Percentiles rank a stretch among this genome's conserved stretches.
Conservation (phyloP, 2,797 vertebrate species). For the Syngnathus rostellatus region DNA sequence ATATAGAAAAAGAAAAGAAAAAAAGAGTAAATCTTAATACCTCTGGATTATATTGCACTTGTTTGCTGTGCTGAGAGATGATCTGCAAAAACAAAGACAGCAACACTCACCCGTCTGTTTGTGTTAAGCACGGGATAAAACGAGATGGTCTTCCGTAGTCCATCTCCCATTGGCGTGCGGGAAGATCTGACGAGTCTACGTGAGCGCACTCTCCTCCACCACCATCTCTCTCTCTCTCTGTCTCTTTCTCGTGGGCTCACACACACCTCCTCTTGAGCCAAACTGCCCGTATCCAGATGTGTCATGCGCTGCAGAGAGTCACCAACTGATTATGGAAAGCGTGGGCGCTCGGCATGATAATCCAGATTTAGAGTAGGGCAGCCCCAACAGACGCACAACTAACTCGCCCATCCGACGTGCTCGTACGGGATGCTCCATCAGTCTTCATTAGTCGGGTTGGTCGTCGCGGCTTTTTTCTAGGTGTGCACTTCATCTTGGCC, state of each 20-base stretch:
- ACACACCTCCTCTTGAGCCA: slow-evolving; percentile 19
- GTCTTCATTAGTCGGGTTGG: background rate
- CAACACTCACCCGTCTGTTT: slow-evolving; percentile 35
- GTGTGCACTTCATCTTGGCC: slow-evolving; percentile 40
- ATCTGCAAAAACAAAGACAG: background rate
- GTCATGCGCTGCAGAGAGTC: slow-evolving; percentile 54
- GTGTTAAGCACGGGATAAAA: slow-evolving; percentile 14
- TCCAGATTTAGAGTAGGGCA: slow-evolving; percentile 63
- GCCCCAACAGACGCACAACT: slow-evolving; percentile 37
- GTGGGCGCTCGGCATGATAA: slow-evolving; percentile 55
- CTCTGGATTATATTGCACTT: background rate
- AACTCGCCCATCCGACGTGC: slow-evolving; percentile 4
- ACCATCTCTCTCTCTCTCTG: slow-evolving; percentile 3
- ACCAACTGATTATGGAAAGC: slow-evolving; percentile 61
- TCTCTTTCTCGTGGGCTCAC: slow-evolving; percentile 8
- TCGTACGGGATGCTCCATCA: background rate
- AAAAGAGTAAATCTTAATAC: background rate
- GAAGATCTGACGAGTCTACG: slow-evolving; percentile 6
- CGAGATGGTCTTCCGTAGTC: slow-evolving; percentile 8
- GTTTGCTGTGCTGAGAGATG: background rate
- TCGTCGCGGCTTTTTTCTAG: background rate
- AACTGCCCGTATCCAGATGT: slow-evolving; percentile 59
- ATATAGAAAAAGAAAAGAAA: background rate
- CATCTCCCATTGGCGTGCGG: slow-evolving; percentile 31
- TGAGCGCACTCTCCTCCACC: background rate